A percentile compares a stretch with the other conserved stretches of the same genome.
phyloP scores from a whole-genome alignment of 2,888 invertebrate species.

The Silvanus unidentatus region DNA sequence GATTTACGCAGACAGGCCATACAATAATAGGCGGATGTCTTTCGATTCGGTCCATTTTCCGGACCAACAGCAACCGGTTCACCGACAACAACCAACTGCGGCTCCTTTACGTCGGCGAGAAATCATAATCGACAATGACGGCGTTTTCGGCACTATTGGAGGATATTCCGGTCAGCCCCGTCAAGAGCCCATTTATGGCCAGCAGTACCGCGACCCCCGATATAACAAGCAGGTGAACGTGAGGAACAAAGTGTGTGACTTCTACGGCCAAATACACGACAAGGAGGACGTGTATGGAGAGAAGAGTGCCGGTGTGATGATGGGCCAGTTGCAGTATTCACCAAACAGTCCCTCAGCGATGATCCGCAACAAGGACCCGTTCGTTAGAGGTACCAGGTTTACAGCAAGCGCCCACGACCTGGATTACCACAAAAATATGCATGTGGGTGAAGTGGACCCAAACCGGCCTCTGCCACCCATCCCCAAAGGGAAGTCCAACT shows the following conservation, averaged over 20 bases:
- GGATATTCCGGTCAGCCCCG: slow-evolving; percentile 19
- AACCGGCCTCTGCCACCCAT: slow-evolving; percentile 46
- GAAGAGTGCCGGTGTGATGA: slow-evolving; percentile 37
- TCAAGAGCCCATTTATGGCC: slow-evolving; percentile 4
- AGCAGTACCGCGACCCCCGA: background rate
- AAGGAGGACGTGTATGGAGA: slow-evolving; percentile 17
- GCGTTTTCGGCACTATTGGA: slow-evolving; percentile 28
- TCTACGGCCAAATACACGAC: slow-evolving; percentile 46
- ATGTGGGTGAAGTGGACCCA: slow-evolving; percentile 14
- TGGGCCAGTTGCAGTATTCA: slow-evolving; percentile 39
- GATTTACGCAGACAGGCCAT: slow-evolving; percentile 20
- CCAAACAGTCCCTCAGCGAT: slow-evolving; percentile 19
- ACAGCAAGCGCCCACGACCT: slow-evolving; percentile 45
- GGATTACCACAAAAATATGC: slow-evolving; percentile 28
- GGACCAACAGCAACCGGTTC: background rate
- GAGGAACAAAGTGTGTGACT: slow-evolving; percentile 43
- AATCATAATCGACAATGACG: slow-evolving; percentile 27
- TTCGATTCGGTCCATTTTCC: slow-evolving; percentile 2
- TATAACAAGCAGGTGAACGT: slow-evolving; percentile 28
- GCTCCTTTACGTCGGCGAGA: slow-evolving; percentile 18
- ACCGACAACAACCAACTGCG: slow-evolving; percentile 1
- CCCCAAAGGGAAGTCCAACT: slow-evolving; percentile 28
- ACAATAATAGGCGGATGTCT: slow-evolving; percentile 16
- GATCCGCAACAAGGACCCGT: slow-evolving; percentile 30
- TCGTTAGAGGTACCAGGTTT: slow-evolving; percentile 40